Percentiles rank a stretch among this genome's conserved stretches.
phyloP scores from a whole-genome alignment of 1,140 invertebrate species.

The Plodia interpunctella region DNA sequence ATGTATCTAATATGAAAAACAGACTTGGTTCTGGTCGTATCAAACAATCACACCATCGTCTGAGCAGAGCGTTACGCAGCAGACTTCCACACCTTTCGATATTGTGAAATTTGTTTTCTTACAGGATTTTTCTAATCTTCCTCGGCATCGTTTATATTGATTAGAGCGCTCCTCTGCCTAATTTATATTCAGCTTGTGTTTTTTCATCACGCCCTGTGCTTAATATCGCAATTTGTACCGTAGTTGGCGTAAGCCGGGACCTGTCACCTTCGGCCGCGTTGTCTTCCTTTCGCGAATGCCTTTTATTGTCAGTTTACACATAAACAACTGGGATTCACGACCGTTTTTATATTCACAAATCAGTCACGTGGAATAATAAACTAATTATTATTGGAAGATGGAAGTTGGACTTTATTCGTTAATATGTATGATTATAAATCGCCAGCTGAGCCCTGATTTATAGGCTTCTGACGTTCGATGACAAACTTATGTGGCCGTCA shows the following conservation, averaged over 20 bases:
- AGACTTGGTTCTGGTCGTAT: neutral
- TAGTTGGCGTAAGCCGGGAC: slow-evolving; percentile 69
- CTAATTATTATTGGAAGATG: slow-evolving; percentile 38
- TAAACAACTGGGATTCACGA: slow-evolving; percentile 54
- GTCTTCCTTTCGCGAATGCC: slow-evolving; percentile 46
- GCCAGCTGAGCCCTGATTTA: slow-evolving; percentile 31
- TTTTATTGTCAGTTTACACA: slow-evolving; percentile 54
- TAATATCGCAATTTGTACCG: slow-evolving; percentile 75
- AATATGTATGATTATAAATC: slow-evolving; percentile 38
- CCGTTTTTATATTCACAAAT: slow-evolving; percentile 40
- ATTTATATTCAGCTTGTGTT: slow-evolving; percentile 77
- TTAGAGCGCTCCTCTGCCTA: slow-evolving; percentile 70
- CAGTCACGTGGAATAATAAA: slow-evolving; percentile 34
- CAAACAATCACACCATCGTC: neutral
- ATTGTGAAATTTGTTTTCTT: slow-evolving; percentile 71
- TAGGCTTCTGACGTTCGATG: slow-evolving; percentile 32
- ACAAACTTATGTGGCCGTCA: slow-evolving; percentile 49
- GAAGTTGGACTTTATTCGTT: slow-evolving; percentile 20
- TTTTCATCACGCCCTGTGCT: slow-evolving; percentile 75
- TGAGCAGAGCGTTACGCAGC: slow-evolving; percentile 5
- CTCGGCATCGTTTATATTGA: slow-evolving; percentile 76
- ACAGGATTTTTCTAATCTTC: slow-evolving; percentile 76
- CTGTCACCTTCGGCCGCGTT: slow-evolving; percentile 63
- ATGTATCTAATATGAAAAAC: no score
- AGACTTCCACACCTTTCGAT: slow-evolving; percentile 44